phyloP scores from a whole-genome alignment of 2,888 invertebrate species.

The Morpho deidamia region DNA sequence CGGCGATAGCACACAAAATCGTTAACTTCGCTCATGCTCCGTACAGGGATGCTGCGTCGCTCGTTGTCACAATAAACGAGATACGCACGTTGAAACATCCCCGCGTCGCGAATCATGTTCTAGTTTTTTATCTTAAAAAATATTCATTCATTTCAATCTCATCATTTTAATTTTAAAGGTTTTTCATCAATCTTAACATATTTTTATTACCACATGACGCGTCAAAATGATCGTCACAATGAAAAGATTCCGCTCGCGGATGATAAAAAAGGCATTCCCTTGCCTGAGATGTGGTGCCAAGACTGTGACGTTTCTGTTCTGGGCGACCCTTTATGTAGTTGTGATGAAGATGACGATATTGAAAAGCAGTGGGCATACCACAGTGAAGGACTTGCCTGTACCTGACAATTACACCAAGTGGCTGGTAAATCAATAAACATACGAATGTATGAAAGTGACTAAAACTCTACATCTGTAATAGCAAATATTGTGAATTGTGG shows the following conservation, averaged over 20 bases:
- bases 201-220: conserved; percentile 50
- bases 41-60: conserved; percentile 59
- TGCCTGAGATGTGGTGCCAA: conserved; percentile 68
- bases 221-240: conserved; percentile 51
- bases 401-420: conserved; percentile 72
- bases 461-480: no score
- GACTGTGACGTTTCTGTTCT: conserved; percentile 65
- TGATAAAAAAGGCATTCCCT: conserved; percentile 52
- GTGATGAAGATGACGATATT: conserved; percentile 73
- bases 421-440: conserved; percentile 48
- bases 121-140: conserved; percentile 21
- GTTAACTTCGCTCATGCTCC: conserved; percentile 71
- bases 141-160: background rate
- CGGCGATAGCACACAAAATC: conserved; percentile 50
- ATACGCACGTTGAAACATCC: conserved; percentile 21
- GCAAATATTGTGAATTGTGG: no score
- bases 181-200: conserved; percentile 12
- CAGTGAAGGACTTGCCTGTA: conserved; percentile 57
- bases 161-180: conserved; percentile 18
- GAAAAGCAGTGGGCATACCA: conserved; percentile 52
- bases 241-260: conserved; percentile 51
- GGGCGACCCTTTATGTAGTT: conserved; percentile 64
- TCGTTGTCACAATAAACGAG: conserved; percentile 23
- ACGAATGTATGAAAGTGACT: no score
- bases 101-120: conserved; percentile 33